These are phyloP conservation scores for Scaptomyza tumidula DNA, from an alignment of 2,888 invertebrate species.

Conservation along the genomic window DNA sequence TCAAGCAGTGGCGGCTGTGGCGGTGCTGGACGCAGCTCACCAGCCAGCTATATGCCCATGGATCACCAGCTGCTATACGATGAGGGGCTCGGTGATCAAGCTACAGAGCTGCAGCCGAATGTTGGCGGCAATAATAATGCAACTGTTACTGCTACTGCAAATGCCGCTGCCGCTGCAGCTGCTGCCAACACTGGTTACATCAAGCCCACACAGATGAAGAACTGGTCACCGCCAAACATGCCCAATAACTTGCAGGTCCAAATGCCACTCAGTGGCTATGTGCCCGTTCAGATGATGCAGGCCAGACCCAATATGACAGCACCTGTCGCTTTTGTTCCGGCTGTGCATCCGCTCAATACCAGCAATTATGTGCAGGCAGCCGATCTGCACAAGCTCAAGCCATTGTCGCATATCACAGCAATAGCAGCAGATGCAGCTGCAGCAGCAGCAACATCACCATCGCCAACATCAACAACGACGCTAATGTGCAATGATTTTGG, in stretches of 20 bases:
- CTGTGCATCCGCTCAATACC: slow-evolving; percentile 44
- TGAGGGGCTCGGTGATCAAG: slow-evolving; percentile 19
- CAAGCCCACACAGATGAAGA: slow-evolving; percentile 67
- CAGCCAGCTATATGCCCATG: slow-evolving; percentile 58
- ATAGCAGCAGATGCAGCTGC: not conserved
- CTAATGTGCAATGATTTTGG: slow-evolving; percentile 44
- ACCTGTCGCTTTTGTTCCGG: not conserved
- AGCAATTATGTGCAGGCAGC: slow-evolving; percentile 64
- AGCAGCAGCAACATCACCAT: slow-evolving; percentile 9
- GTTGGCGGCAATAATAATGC: not conserved
- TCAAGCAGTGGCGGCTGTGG: slow-evolving; percentile 33
- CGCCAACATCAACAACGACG: slow-evolving; percentile 4
- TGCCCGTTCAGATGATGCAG: slow-evolving; percentile 55
- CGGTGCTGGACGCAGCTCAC: slow-evolving; percentile 30
- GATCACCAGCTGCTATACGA: slow-evolving; percentile 37
- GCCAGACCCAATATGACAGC: slow-evolving; percentile 3
- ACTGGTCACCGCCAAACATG: slow-evolving; percentile 44
- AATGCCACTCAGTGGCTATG: slow-evolving; percentile 63
- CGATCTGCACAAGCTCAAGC: slow-evolving; percentile 58
- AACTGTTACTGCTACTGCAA: slow-evolving; percentile 9
- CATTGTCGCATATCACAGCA: slow-evolving; percentile 27
- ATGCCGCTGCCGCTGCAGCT: not conserved
- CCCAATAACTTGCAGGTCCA: slow-evolving; percentile 31
- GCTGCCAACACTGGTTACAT: slow-evolving; percentile 50
- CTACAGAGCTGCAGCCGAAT: slow-evolving; percentile 26